Conservation (phyloP, 2,113 vertebrate genomes). For the Phyllostomus discolor region DNA sequence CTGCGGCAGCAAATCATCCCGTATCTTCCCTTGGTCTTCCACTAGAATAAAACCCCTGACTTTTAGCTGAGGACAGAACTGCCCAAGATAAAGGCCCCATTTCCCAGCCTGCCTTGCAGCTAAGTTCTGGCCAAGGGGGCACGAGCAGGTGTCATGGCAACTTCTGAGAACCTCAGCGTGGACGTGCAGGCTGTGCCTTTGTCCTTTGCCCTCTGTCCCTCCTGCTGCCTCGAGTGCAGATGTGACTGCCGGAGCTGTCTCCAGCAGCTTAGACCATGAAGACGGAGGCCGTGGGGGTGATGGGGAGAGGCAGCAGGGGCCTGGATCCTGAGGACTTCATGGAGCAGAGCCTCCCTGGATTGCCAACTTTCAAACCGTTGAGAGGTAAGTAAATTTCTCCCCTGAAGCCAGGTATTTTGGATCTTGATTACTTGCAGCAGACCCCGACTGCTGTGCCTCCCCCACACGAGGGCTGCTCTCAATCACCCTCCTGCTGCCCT, state of each 20-base stretch:
- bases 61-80: background rate
- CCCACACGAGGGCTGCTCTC: accelerated
- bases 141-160: background rate
- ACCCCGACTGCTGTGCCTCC: accelerated
- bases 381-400: background rate
- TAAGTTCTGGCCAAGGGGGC: background rate
- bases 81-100: background rate
- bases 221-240: background rate
- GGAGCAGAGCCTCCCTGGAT: background rate
- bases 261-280: background rate
- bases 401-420: background rate
- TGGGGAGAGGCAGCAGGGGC: background rate
- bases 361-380: background rate
- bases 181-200: background rate
- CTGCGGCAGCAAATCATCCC: background rate
- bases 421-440: background rate
- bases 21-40: background rate
- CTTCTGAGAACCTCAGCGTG: background rate
- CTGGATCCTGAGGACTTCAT: background rate
- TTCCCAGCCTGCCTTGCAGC: background rate
- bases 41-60: background rate
- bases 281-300: background rate
- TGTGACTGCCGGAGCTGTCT: background rate
- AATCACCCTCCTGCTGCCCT: background rate
- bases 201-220: background rate